Evolutionary conservation across 37 sponge, comb jelly and placozoan species (phyloP), one percentile per base, ranked within the genome.

Genomic region (Spongilla lacustris): DNA sequence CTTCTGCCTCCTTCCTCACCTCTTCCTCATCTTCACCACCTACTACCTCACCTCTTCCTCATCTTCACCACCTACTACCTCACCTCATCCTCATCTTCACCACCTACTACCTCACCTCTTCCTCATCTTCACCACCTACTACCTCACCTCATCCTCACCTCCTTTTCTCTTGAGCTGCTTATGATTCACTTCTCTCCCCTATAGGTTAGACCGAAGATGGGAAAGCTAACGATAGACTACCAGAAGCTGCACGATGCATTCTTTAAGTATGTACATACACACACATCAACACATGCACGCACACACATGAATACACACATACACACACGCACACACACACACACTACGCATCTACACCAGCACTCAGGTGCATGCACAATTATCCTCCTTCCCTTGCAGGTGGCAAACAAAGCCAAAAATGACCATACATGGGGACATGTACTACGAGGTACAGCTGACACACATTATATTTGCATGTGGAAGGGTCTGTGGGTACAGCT

Each of bases 221-320:
- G 98, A 4, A 98, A 96, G 69, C 91, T 98, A n/a, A 94, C 93
- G 41, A 96, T 98, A 29, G 98, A 98, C 87, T 98, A 98, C 79
- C 98, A 98, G 88, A 98, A 98, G 76, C 95, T 98, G 12, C 98
- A 98, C 50, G 98, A 98, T 84, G 98, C 98, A 12, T 98, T 98
- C 89, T 98, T 98, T 85, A 97, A 87, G 93, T 86, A 70, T 69
- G 75, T 19, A 50, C 67, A 30, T 1, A 77, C 25, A 21, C 24
- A 85, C 50, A 80, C 35, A 28, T 0, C 46, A 2, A 67, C 81
- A 81, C 79, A 74, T 10, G 29, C 36, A 48, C 85, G 66, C 48
- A 67, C 76, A 17, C 25, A 30, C 41, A 67, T 37, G 13, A 11
- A 30, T 10, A 79, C 32, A 25, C 27, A 70, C 22, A 74, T 74